phyloP scores from a whole-genome alignment of 2,797 vertebrate species.

The Myotis planiceps region DNA sequence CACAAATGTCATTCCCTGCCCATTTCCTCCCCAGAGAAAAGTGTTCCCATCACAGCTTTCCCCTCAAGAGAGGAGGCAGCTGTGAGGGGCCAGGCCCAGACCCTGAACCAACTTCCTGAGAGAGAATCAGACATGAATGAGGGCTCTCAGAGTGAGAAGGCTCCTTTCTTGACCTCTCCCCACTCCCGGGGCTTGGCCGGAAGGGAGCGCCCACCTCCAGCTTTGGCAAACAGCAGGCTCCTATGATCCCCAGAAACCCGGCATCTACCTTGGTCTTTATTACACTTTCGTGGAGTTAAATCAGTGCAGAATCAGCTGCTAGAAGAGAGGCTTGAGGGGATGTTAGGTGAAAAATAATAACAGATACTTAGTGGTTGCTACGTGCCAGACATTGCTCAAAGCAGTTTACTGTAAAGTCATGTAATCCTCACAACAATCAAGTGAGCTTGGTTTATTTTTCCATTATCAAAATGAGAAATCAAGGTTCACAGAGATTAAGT shows the following conservation, averaged over 20 bases:
- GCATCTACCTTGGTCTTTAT: not conserved
- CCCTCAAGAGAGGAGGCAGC: not conserved
- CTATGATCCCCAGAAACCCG: not conserved
- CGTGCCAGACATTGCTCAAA: not conserved
- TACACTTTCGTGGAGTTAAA: not conserved
- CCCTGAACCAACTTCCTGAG: slow-evolving; percentile 6
- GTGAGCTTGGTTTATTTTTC: not conserved
- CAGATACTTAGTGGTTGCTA: not conserved
- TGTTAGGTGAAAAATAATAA: not conserved
- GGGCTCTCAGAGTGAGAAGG: not conserved
- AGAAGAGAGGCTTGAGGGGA: not conserved
- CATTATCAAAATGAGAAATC: not conserved
- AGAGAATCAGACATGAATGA: not conserved
- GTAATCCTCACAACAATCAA: not conserved
- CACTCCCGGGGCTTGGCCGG: not conserved
- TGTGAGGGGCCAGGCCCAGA: not conserved
- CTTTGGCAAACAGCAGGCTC: not conserved
- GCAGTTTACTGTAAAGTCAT: not conserved
- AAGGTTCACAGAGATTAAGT: not conserved
- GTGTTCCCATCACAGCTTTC: slow-evolving; percentile 48
- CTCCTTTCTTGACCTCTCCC: not conserved
- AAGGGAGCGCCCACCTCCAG: not conserved
- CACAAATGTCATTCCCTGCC: slow-evolving; percentile 34
- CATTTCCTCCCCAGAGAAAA: slow-evolving; percentile 66
- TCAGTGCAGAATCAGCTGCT: not conserved